These are phyloP conservation scores for Hemibagrus guttatus DNA, from an alignment of 2,797 vertebrate species.

Conservation along the genomic window DNA sequence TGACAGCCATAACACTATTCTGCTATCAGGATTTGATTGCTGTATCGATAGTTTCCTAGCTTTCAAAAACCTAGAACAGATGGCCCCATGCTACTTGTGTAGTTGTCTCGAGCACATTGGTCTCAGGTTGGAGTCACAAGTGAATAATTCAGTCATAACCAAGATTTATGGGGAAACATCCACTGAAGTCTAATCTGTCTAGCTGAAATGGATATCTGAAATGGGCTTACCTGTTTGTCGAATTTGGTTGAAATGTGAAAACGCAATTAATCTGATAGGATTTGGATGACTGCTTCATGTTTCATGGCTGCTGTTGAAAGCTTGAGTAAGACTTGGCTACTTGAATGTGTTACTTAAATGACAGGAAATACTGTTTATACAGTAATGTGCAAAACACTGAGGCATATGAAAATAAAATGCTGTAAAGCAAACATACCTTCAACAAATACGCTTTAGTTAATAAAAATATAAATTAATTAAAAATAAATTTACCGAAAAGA, in stretches of 20 bases:
- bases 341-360: background rate
- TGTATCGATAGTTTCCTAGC: background rate
- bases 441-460: background rate
- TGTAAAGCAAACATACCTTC: background rate
- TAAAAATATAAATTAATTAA: too few relatives aligned
- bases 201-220: background rate
- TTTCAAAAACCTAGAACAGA: background rate
- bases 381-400: background rate
- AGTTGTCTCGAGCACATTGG: background rate
- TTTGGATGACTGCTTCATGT: background rate
- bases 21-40: background rate
- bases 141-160: background rate
- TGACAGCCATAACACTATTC: background rate
- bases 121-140: background rate
- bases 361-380: background rate
- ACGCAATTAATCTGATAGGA: background rate
- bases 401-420: background rate
- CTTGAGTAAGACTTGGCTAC: background rate
- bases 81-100: background rate
- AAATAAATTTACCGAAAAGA: too few relatives aligned
- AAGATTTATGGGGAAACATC: background rate
- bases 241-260: conserved; percentile 1
- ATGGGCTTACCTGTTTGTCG: background rate
- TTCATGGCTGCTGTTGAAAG: background rate
- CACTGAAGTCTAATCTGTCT: background rate